Base-by-base conservation (phyloP, 2,888 invertebrate genomes). In the Andrena fulva region DNA sequence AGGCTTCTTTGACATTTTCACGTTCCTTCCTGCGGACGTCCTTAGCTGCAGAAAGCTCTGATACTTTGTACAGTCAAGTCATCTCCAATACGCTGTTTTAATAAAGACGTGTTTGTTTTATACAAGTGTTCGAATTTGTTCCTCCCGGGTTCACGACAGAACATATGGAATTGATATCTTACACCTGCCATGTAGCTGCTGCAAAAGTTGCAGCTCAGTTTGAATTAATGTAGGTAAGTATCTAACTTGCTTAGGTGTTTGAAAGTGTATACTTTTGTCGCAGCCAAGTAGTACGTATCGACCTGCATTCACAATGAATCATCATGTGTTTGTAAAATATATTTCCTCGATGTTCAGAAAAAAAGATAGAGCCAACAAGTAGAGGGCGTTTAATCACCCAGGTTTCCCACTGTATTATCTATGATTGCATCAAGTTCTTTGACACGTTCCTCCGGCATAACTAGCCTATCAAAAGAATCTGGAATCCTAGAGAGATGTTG, bases 401-500 rank as follows among this genome's bases (percentile, higher is more conserved):
- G 1, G n/a, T 29, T 63, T 35, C 12, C 50, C 48, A 31, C 4
- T 62, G 8, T 27, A 16, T 48, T 67, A 77, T 62, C 60, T 42
- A 6, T 7, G 52, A 62, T 77, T 71, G 67, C 72, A 68, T 78
- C 67, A 72, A 24, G 35, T 6, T 10, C 8, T n/a, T 24, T 50
- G 78, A 68, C 54, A 67, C 29, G 56, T 67, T 60, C 66, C 8
- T 33, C 10, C 6, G 0, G 10, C 20, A 12, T 35, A 71, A 54
- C 62, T 62, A 10, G 12, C 70, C 20, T 27, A 67, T 54, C 42
- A 33, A 67, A 77, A 77, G 52, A 12, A 67, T 77, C 71, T 71
- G 48, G 16, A 62, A 71, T 66, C 29, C 64, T 8, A 42, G 59
- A 20, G 42, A 42, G 20, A 24, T 8, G 0, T 20, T n/a, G 24